These are phyloP conservation scores for Syritta pipiens DNA, from an alignment of 2,888 invertebrate genomes.

Conservation along the genomic window DNA sequence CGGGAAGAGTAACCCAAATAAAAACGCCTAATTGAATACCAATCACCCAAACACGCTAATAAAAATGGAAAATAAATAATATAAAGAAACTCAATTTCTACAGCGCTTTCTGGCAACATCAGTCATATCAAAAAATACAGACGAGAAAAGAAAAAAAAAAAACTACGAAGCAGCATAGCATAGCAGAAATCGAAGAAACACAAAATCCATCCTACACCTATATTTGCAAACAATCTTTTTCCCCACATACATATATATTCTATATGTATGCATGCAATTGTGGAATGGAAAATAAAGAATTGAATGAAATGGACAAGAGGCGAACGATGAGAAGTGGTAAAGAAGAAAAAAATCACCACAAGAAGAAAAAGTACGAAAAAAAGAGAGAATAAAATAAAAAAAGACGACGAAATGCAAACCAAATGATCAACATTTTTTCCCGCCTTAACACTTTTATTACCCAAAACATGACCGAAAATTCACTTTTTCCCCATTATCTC, in stretches of 20 bases:
- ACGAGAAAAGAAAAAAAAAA: constrained; percentile 1
- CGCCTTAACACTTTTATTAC: constrained; percentile 36
- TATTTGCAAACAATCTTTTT: constrained; percentile 31
- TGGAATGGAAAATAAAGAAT: constrained; percentile 35
- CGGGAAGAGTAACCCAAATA: too few relatives aligned
- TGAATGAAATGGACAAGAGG: constrained; percentile 13
- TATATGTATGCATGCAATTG: neutral
- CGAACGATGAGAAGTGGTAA: constrained; percentile 11
- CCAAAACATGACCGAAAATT: constrained; percentile 12
- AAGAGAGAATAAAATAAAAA: constrained; percentile 28
- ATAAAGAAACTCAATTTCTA: too few relatives aligned
- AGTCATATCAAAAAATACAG: neutral
- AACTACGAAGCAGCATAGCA: neutral
- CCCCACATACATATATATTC: too few relatives aligned
- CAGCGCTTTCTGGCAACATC: constrained; percentile 1
- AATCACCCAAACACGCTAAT: too few relatives aligned
- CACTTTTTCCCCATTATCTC: neutral
- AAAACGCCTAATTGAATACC: too few relatives aligned
- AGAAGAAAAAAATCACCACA: constrained; percentile 24
- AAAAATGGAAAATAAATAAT: neutral
- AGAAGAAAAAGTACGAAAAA: neutral
- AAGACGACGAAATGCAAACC: constrained; percentile 19
- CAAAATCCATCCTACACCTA: neutral
- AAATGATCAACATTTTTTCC: constrained; percentile 66
- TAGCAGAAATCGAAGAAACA: neutral